Evolutionary conservation across 1,140 invertebrate species (phyloP), one percentile per base, ranked within the genome.

Genomic region (Pissodes strobi): DNA sequence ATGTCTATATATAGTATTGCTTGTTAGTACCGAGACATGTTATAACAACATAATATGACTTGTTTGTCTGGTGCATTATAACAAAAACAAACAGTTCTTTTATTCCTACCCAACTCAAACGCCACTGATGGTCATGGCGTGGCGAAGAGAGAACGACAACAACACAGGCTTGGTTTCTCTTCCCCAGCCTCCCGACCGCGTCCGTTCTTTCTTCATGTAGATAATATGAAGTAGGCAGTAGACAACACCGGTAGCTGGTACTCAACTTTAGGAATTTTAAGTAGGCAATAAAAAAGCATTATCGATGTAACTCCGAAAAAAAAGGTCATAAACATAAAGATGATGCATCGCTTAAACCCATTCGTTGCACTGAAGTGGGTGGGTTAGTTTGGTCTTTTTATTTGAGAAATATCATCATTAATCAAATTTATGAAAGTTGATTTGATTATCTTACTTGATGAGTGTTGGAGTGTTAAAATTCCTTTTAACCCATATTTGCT

Each of bases 241-340:
- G 43, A 61, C 58, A 62, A 62, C 60, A 62, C 60, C 60, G 60
- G 60, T 62, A 53, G 60, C 60, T 62, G 60, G 48, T 53, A 62
- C 60, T 62, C 60, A 41, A 49, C 37, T 51, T 62, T 62, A 43
- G 60, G 60, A 62, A 62, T 62, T 62, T 62, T 62, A 62, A 62
- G 60, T 62, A 39, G 60, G 60, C 49, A 62, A 62, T 62, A 62
- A 62, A 62, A 62, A 53, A 22, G 49, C 49, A 62, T 52, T 62
- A 53, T 34, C 43, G 19, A 59, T 59, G 22, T 59, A 46, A 59
- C 25, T 59, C 43, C 19, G 19, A 45, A 30, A 59, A 48, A 9
- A 37, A 55, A 46, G 18, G 25, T 15, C 21, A 49, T 49, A 23
- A 49, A 49, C 19, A 45, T 57, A 30, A 58, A 58, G 17, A 58